These are phyloP conservation scores for Cheilosia variabilis DNA, from an alignment of 2,888 invertebrate genomes.

Conservation along the genomic window DNA sequence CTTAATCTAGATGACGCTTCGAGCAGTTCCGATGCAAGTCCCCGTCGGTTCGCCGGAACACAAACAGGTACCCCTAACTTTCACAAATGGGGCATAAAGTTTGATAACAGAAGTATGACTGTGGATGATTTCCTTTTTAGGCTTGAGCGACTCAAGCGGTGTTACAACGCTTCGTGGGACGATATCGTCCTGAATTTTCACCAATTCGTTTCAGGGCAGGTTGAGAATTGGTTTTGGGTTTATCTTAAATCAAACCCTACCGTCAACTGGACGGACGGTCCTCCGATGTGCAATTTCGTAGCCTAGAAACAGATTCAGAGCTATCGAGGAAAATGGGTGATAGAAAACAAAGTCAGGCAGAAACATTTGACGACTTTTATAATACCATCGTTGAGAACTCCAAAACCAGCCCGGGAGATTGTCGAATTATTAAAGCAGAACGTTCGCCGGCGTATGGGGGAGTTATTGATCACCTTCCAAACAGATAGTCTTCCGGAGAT, in stretches of 20 bases:
- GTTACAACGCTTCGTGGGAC: constrained; percentile 8
- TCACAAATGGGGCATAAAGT: constrained; percentile 1
- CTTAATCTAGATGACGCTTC: not conserved
- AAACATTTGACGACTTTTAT: constrained; percentile 20
- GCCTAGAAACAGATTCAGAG: constrained; percentile 13
- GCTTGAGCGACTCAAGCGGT: not conserved
- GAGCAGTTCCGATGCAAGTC: not conserved
- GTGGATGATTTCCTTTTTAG: constrained; percentile 15
- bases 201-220: constrained; percentile 7
- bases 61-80: not conserved
- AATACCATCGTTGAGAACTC: not conserved
- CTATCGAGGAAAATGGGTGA: constrained; percentile 2
- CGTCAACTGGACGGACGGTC: not conserved
- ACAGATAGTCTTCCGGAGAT: constrained; percentile 9
- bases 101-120: not conserved
- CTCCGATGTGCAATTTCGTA: constrained; percentile 11
- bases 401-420: not conserved
- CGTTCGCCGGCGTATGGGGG: not conserved
- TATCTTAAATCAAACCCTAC: not conserved
- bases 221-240: constrained; percentile 6
- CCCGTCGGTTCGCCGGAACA: not conserved
- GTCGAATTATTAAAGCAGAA: constrained; percentile 12
- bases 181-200: constrained; percentile 7
- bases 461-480: not conserved
- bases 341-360: not conserved